Percentiles rank a stretch among this genome's conserved stretches.
phyloP scores from a whole-genome alignment of 1,140 invertebrate species.

The Ceratosolen solmsi region DNA sequence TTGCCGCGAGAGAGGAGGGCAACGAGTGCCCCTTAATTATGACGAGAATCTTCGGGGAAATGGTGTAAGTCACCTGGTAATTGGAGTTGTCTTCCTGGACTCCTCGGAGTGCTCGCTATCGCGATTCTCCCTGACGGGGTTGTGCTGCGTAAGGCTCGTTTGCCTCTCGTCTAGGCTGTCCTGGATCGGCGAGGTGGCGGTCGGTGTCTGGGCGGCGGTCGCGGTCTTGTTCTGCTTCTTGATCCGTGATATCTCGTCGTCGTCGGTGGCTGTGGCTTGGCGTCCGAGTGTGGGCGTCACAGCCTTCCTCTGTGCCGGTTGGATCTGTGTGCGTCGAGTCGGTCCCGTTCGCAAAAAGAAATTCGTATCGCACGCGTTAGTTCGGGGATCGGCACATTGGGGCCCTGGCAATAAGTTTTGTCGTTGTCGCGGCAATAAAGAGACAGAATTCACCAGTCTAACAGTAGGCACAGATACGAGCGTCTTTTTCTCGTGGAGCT shows the following conservation, averaged over 20 bases:
- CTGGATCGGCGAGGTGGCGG: slow-evolving; percentile 2
- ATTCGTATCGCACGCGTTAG: slow-evolving; percentile 13
- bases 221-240: slow-evolving; percentile 90
- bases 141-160: slow-evolving; percentile 57
- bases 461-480: no score
- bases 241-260: slow-evolving; percentile 91
- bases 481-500: background rate
- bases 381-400: background rate
- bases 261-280: slow-evolving; percentile 83
- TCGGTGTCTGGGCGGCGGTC: slow-evolving; percentile 68
- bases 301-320: slow-evolving; percentile 69
- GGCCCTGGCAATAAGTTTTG: background rate
- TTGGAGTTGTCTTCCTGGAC: slow-evolving; percentile 61
- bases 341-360: slow-evolving; percentile 15
- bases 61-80: slow-evolving; percentile 68
- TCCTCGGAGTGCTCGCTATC: slow-evolving; percentile 67
- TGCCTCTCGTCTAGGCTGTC: slow-evolving; percentile 71
- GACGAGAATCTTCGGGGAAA: no score
- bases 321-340: slow-evolving; percentile 41
- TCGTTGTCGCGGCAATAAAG: background rate
- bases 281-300: slow-evolving; percentile 62
- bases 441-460: slow-evolving; percentile 13
- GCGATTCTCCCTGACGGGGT: slow-evolving; percentile 56
- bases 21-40: no score
- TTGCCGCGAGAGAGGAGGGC: no score